Base-by-base conservation (phyloP, 2,888 invertebrate genomes). In the Colostygia pectinataria region DNA sequence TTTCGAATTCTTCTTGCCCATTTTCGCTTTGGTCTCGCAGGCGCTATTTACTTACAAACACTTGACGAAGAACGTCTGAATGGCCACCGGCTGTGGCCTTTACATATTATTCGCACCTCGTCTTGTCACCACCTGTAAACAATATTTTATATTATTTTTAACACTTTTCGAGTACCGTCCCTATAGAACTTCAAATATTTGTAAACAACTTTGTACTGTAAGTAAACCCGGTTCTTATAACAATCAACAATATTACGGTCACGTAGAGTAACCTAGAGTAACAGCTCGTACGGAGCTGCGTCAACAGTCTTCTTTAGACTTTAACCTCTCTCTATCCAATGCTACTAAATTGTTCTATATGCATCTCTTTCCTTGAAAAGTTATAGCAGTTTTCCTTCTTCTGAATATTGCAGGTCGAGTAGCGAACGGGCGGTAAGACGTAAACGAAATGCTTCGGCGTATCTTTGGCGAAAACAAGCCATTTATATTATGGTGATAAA, bases 1-100 rank as follows among this genome's bases (percentile, higher is more conserved):
- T 92, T 98, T 98, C 49, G 97, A 98, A 80, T 97, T 97, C 90
- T 97, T 97, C 93, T 98, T 98, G 76, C 98, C 98, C 98, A 98
- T 98, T 71, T 91, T 92, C 65, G 65, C 66, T 70, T 51, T 29
- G 52, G 34, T 59, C 51, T 43, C 49, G 34, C 61, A 41, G 51
- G 46, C 51, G 55, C 59, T 53, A 48, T 49, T 52, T 55, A 50
- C 12, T 42, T 63, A 71, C 68, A 64, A 62, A 57, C 67, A 67
- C 71, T 62, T 61, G 58, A 57, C 66, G 53, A 50, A 59, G 20
- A 45, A 31, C 29, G 69, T 68, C 55, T 63, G 32, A 54, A 38
- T 15, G 33, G 56, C 50, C 72, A 71, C 76, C 72, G 75, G 44
- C 48, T 59, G 74, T 67, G 71, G 71, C 74, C 68, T 74, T 85